These are phyloP conservation scores for Gephyroberyx darwinii DNA, from an alignment of 2,797 vertebrate genomes.

Conservation along the genomic window DNA sequence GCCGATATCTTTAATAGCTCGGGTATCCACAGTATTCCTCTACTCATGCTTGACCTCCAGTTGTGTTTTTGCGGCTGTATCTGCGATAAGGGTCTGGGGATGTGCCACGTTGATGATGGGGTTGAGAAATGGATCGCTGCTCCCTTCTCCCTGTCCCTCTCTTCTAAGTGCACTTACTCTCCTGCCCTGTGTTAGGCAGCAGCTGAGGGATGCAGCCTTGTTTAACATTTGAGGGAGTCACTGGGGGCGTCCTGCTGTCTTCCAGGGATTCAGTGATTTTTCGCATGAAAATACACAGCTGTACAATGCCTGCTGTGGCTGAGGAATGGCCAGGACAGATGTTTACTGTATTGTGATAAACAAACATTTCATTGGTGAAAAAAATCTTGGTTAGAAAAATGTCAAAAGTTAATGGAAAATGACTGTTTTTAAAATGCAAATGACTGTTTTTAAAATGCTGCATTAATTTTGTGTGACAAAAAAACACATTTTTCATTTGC, in stretches of 20 bases:
- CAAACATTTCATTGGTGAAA: conserved; percentile 1
- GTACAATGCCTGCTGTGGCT: conserved; percentile 31
- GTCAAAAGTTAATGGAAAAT: background rate
- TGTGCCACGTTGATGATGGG: conserved; percentile 63
- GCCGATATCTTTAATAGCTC: background rate
- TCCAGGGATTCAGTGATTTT: conserved; percentile 57
- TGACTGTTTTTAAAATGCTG: background rate
- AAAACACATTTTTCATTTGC: background rate
- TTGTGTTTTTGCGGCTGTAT: conserved; percentile 50
- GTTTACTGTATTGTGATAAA: conserved; percentile 25
- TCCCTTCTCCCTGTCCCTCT: conserved; percentile 41
- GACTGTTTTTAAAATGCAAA: background rate
- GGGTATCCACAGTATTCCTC: background rate
- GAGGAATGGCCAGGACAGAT: conserved; percentile 45
- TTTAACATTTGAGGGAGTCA: conserved; percentile 58
- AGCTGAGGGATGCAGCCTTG: conserved; percentile 68
- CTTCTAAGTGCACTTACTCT: conserved; percentile 79
- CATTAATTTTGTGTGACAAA: background rate
- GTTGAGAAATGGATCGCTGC: conserved; percentile 67
- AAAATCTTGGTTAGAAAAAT: background rate
- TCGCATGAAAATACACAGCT: conserved; percentile 56
- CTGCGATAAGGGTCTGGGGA: conserved; percentile 57
- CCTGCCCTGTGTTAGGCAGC: conserved; percentile 61
- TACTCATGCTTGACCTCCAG: conserved; percentile 62
- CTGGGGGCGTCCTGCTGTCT: conserved; percentile 57